phyloP scores from a whole-genome alignment of 1,140 invertebrate genomes.

The Sinella curviseta region DNA sequence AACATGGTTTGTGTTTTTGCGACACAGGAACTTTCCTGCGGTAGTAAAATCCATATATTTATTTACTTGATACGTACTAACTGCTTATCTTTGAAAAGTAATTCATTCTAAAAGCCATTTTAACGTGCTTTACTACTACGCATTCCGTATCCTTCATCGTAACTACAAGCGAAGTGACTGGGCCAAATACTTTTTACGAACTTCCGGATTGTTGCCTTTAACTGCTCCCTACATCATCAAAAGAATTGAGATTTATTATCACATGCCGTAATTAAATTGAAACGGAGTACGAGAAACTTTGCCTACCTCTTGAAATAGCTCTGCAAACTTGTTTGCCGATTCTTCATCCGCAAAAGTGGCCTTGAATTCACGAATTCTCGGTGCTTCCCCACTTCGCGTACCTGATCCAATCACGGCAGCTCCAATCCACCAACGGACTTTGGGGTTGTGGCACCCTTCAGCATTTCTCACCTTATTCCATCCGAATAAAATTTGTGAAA shows the following conservation, averaged over 20 bases:
- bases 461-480: slow-evolving; percentile 17
- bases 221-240: neutral
- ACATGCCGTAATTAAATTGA: neutral
- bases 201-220: slow-evolving; percentile 17
- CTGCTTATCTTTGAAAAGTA: too few relatives aligned
- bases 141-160: too few relatives aligned
- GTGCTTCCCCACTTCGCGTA: neutral
- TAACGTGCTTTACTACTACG: too few relatives aligned
- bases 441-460: neutral
- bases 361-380: slow-evolving; percentile 7
- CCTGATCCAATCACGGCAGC: neutral
- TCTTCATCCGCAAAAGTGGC: slow-evolving; percentile 10
- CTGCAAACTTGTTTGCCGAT: neutral
- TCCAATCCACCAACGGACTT: slow-evolving; percentile 3
- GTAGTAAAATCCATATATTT: too few relatives aligned
- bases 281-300: neutral
- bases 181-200: slow-evolving; percentile 3
- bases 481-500: slow-evolving; percentile 6
- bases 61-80: too few relatives aligned
- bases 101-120: too few relatives aligned
- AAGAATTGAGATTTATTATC: neutral
- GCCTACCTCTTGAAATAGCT: slow-evolving; percentile 2
- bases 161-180: too few relatives aligned
- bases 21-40: too few relatives aligned
- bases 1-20: too few relatives aligned